Percentiles rank a stretch among this genome's conserved stretches.
Evolutionary conservation across 1,140 invertebrate genomes (phyloP).

Genomic region (Lasioglossum baleicum): DNA sequence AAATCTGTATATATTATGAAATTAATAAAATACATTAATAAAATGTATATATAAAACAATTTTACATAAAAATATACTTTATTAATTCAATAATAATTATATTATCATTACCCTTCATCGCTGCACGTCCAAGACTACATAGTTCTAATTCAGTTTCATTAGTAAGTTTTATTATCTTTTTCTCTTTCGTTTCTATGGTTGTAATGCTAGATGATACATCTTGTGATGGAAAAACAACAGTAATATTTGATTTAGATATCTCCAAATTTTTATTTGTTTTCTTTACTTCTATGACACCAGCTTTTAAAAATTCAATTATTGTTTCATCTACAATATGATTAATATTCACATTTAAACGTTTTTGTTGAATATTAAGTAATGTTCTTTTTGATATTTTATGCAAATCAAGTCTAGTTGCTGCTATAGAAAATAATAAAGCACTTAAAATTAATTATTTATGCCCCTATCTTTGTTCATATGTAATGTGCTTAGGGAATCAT

Average conservation of each 20-base stretch:
- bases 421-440: slow-evolving; percentile 83
- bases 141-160: slow-evolving; percentile 81
- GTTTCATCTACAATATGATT: slow-evolving; percentile 82
- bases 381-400: slow-evolving; percentile 81
- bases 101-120: slow-evolving; percentile 86
- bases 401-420: slow-evolving; percentile 80
- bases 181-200: slow-evolving; percentile 59
- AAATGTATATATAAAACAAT: no score
- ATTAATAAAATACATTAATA: no score
- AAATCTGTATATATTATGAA: no score
- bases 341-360: slow-evolving; percentile 80
- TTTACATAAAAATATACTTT: slow-evolving; percentile 32
- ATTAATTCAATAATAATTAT: neutral
- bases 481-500: slow-evolving; percentile 85
- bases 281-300: slow-evolving; percentile 80
- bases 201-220: neutral
- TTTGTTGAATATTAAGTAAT: slow-evolving; percentile 83
- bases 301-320: slow-evolving; percentile 82
- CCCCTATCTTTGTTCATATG: slow-evolving; percentile 81
- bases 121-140: slow-evolving; percentile 88
- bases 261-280: slow-evolving; percentile 41
- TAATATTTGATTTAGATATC: slow-evolving; percentile 53
- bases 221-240: slow-evolving; percentile 69
- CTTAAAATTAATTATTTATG: slow-evolving; percentile 84
- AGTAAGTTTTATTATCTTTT: slow-evolving; percentile 67